Evolutionary conservation across 1,140 invertebrate genomes (phyloP), one percentile per base, ranked within the genome.

Genomic region (Drosophila virilis): DNA sequence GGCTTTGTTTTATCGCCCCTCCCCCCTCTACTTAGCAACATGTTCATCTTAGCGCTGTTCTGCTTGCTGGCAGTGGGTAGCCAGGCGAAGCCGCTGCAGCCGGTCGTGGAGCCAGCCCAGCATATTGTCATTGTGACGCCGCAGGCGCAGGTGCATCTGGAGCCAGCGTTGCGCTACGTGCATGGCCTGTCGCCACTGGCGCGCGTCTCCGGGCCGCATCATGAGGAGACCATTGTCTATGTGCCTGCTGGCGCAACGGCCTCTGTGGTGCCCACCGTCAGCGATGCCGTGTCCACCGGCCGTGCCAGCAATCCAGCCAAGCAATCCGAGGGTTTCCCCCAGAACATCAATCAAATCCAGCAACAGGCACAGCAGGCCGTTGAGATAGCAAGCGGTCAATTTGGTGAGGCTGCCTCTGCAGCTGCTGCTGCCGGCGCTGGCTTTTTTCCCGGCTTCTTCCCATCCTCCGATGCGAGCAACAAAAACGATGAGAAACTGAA

Each of bases 71-170:
- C 89, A 50, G 52, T 73, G 61, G 71, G 76, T 7, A 60, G 75
- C 58, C 67, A 80, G 61, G 81, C 74, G 73, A 76, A 74, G 66
- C 86, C 79, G 13, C 37, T 72, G 67, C 75, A 58, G 22, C 38
- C 64, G 2, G 60, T 86, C 37, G 78, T 78, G 50, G 77, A 86
- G 43, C 46, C 85, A 43, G 75, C 84, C 28, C 82, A 90, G 74
- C 91, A 91, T 22, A 89, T 92, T 71, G 78, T 92, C 22, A 92
- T 92, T 37, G 82, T 92, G 37, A 92, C 91, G 6, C 91, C 91
- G 12, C 90, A 92, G 72, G 91, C 91, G 0, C 91, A 92, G 74
- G 74, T 92, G 17, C 91, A 88, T 43, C 58, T 92, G 50, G 85
- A 92, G 66, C 86, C 91, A 12, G 80, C 91, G 1, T 46, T 92